Base-by-base conservation (phyloP, 2,888 invertebrate species). In the Phengaris alcon region DNA sequence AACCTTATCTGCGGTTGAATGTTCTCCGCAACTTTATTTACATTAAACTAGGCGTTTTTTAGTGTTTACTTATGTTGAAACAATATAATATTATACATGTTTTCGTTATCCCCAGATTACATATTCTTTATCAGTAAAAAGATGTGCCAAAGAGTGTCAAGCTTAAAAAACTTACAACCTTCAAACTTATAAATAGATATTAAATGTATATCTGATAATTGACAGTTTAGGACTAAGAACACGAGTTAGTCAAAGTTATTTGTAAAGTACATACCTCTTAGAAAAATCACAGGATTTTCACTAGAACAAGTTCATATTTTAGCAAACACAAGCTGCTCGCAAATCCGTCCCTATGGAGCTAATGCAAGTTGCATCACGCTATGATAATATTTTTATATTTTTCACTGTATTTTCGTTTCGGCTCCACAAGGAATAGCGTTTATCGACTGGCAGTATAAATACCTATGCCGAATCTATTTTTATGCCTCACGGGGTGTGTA, bases 361-460 rank as follows among this genome's bases (percentile, higher is more conserved):
- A 79, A 84, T 87, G 88, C 86, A 85, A 84, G 83, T 84, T 54
- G 83, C 85, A 85, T 86, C 84, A 85, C 86, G 82, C 85, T 85
- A 82, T 83, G 81, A 82, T 83, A 84, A 87, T 86, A 88, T 89
- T 89, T 89, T 88, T 87, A 89, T 87, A 88, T 74, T 74, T 35
- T 68, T 35, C 74, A 46, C 54, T 74, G 68, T 44, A 68, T 88
- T 88, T 88, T 85, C 84, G 83, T 84, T 85, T 82, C 80, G 79
- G 81, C 83, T 82, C 82, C 83, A 81, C 83, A 85, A 87, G 88
- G 84, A 82, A 83, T 83, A 81, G 79, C 83, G 83, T 87, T 87
- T 87, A 85, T 84, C 82, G 80, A 82, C 82, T 81, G 84, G 85
- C 83, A 46, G 74, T 10, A 13, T 64, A 74, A 74, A 68, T 57